Conservation (phyloP, 2,888 invertebrate species). For the Thyatira batis region DNA sequence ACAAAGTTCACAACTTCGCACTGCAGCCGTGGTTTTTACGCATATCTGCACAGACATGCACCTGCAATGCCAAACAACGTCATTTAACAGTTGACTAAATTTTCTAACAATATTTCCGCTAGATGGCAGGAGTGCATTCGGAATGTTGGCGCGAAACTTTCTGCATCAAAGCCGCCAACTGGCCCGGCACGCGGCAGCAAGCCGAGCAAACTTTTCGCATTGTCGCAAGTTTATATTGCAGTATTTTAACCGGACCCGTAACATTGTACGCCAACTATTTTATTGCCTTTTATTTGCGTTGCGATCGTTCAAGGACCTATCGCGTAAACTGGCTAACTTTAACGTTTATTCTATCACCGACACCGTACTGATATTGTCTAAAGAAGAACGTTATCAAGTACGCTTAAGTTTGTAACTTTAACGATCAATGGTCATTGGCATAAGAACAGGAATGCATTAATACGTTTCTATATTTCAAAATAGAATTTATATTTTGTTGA, state of each 20-base stretch:
- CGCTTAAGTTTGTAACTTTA: neutral
- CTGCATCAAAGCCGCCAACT: neutral
- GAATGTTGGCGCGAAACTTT: neutral
- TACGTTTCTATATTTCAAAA: too few relatives aligned
- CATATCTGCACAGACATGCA: neutral
- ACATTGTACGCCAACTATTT: neutral
- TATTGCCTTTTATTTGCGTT: neutral
- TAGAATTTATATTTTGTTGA: too few relatives aligned
- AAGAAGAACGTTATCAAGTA: neutral
- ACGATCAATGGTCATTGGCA: too few relatives aligned
- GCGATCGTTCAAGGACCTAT: neutral
- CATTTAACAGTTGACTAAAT: neutral
- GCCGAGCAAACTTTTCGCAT: neutral
- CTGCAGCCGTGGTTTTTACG: neutral
- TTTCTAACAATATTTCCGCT: neutral
- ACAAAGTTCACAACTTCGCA: neutral
- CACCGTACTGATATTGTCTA: neutral
- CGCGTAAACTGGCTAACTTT: neutral
- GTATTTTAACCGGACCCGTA: constrained; percentile 1
- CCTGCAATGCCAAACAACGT: neutral
- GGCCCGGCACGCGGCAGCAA: neutral
- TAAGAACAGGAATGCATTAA: too few relatives aligned
- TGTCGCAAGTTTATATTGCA: neutral
- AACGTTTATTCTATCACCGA: neutral
- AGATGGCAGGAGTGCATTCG: neutral